Base-by-base conservation (phyloP, 2,113 vertebrate genomes). In the rabbit (Oryctolagus cuniculus) region DNA sequence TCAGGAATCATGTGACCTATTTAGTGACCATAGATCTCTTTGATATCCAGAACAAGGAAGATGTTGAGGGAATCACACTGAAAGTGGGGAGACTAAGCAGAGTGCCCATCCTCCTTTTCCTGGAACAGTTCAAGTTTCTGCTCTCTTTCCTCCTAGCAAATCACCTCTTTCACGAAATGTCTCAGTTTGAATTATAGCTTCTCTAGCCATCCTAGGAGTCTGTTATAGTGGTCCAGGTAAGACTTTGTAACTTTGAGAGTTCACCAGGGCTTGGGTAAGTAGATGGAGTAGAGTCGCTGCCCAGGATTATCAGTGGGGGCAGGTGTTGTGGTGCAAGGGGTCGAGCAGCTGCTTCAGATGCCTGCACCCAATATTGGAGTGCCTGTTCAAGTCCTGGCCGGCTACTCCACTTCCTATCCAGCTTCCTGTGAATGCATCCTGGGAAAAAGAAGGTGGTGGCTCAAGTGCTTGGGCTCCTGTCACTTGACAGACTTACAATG, bases 151-250 rank as follows among this genome's bases (percentile, higher is more conserved):
- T 4, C 8, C 25, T 88, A 77, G 36, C 12, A 83, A 78, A n/a
- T 91, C 61, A n/a, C 61, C 29, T 70, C 16, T 84, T 88, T 88
- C 36, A 74, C 53, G 36, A 0, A 70, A 19, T n/a, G 13, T 89
- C 19, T 29, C 19, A 77, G n/a, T 82, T 94, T 82, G 53, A 31
- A 34, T 94, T 17, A 75, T 21, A 89, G 63, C 75, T 67, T 78
- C 74, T 29, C 0, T 44, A 24, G 69, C 69, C 1, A 29, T 24
- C 9, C 25, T 92, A 63, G 31, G 24, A 27, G 25, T 81, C 70
- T 34, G 89, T 38, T 77, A 1, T 29, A n/a, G 4, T 31, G 75
- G 10, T 73, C 10, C 16, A 13, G 38, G 31, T 21, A 74, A 17
- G 51, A 83, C 22, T 83, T 72, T 36, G 36, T 9, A 19, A 73